These are phyloP conservation scores for Apis mellifera DNA, from an alignment of 1,140 invertebrate genomes.

Conservation along the genomic window Amel_HAv3.1 CM009932.2:13973501-13974000, in stretches of 20 bases:
- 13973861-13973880: neutral
- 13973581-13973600: neutral
- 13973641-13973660: neutral
- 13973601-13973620: neutral
- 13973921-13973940: neutral
- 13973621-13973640: neutral
- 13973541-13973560: accelerated
- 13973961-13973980: neutral
- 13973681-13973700: neutral
- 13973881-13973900: neutral
- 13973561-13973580: neutral
- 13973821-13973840: neutral
- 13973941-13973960: neutral
- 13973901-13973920: neutral
- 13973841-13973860: too few relatives aligned
- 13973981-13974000: conserved; percentile 79
- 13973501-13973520: neutral
- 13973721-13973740: neutral
- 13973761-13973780: accelerated
- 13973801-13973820: too few relatives aligned
- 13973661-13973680: neutral
- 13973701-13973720: neutral
- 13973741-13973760: neutral
- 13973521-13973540: neutral
- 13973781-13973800: neutral